Evolutionary conservation across 2,888 invertebrate genomes (phyloP), one percentile per base, ranked within the genome.

Genomic region (Podotricha telesiphe): DNA sequence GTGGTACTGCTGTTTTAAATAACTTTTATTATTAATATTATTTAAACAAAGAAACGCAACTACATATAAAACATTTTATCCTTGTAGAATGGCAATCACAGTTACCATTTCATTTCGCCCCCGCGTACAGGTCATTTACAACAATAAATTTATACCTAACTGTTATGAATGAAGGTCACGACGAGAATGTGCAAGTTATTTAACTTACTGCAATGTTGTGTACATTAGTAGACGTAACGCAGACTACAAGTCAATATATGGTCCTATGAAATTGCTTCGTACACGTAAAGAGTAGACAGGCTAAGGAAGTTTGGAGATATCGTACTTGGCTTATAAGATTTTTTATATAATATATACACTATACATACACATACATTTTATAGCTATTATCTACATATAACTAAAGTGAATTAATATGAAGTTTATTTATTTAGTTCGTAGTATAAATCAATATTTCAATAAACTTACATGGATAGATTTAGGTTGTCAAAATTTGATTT

Each of bases 51-150:
- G 55, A 55, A 42, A 55, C 6, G 1, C 28, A 37, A 55, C 8
- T 34, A 55, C 17, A 34, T 55, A 34, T 17, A 6, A 28, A 55
- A 28, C 5, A 34, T 55, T 55, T 34, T 37, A 55, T 55, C 34
- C 55, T 55, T 55, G 55, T 55, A 55, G 17, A 45, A 87, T 86
- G 78, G 80, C 82, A 86, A 87, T 86, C 86, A 77, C 78, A 77
- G 77, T 78, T 78, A 77, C 80, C 81, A 87, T 88, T 89, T 89
- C 86, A 82, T 87, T 82, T 83, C 87, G 87, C 89, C 90, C 86
- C 89, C 89, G 84, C 88, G 75, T 74, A 86, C 65, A 50, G 68
- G 85, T 88, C 87, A 88, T 79, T 79, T 67, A 71, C 72, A 77
- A 80, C 80, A 83, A 81, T 73, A 73, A 74, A 84, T 75, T 74